These are phyloP conservation scores for Andrena marginata DNA, from an alignment of 2,888 invertebrate species.

Conservation along the genomic window DNA sequence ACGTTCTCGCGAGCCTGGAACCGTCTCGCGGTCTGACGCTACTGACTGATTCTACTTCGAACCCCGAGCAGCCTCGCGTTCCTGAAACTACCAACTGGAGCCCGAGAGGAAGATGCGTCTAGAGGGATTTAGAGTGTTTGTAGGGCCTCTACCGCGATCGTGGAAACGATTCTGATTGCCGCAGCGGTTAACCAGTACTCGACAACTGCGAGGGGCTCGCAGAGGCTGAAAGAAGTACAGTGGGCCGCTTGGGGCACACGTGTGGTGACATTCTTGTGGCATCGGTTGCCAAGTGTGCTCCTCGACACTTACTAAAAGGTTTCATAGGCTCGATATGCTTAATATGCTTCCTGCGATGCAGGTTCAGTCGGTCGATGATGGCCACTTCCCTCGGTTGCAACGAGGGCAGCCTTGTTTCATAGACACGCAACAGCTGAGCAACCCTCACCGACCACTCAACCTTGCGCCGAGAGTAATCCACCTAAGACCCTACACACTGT, in stretches of 20 bases:
- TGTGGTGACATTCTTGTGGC: neutral
- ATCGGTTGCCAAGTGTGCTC: neutral
- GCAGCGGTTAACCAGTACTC: neutral
- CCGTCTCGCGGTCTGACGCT: too few species aligned
- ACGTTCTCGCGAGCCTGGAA: too few species aligned
- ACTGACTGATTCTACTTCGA: too few species aligned
- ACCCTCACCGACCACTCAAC: too few species aligned
- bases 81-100: too few species aligned
- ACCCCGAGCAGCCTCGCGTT: too few species aligned
- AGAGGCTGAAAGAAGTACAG: neutral
- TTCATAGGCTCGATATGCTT: neutral
- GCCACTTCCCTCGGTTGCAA: too few species aligned
- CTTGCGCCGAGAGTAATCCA: neutral
- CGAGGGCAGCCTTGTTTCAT: too few species aligned
- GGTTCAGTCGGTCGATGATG: neutral
- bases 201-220: neutral
- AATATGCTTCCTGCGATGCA: neutral
- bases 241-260: neutral
- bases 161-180: neutral
- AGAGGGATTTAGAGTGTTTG: neutral
- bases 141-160: neutral
- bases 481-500: neutral
- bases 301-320: neutral
- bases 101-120: neutral
- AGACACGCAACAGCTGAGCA: too few species aligned